Evolutionary conservation across 2,888 invertebrate genomes (phyloP).

Genomic region (Neria commutata): DNA sequence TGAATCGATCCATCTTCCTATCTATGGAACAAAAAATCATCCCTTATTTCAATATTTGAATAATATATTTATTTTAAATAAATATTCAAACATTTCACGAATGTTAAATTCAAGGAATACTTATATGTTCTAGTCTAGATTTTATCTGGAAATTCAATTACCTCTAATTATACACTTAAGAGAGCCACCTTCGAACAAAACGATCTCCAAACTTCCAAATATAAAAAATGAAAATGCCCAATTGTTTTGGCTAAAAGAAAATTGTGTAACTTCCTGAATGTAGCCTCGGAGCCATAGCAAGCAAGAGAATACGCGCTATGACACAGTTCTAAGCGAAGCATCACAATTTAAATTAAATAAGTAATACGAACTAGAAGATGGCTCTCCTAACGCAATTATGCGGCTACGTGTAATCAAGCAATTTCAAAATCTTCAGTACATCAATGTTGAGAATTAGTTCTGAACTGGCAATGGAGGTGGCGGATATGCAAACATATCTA

Average conservation of each 20-base stretch:
- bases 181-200: not conserved
- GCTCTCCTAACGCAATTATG: no score
- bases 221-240: not conserved
- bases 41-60: not conserved
- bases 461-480: conserved; percentile 61
- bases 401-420: no score
- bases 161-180: not conserved
- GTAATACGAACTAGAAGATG: no score
- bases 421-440: no score
- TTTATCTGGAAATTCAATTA: not conserved
- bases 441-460: conserved; percentile 46
- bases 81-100: not conserved
- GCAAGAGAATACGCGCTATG: no score
- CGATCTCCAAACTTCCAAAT: not conserved
- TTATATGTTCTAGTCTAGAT: not conserved
- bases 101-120: conserved; percentile 1
- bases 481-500: conserved; percentile 57
- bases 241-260: no score
- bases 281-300: no score
- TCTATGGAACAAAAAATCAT: not conserved
- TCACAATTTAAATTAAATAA: no score
- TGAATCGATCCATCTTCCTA: no score
- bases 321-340: no score
- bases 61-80: not conserved
- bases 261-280: no score